Evolutionary conservation across 2,888 invertebrate species (phyloP).

Genomic region (Agonopterix alstromeriana): DNA sequence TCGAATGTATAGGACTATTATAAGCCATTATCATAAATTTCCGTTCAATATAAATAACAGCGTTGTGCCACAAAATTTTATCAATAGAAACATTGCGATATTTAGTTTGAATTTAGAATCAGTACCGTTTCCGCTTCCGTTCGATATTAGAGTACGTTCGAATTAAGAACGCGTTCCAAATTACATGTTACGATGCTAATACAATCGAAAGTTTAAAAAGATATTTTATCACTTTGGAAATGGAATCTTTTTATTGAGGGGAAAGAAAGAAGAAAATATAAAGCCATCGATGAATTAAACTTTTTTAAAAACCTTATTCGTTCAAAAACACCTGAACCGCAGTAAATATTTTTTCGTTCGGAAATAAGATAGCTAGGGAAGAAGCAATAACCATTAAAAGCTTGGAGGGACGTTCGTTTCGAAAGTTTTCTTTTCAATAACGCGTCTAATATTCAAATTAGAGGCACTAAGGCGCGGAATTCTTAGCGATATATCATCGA

Average conservation of each 20-base stretch:
- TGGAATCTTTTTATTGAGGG: no score
- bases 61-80: constrained; percentile 63
- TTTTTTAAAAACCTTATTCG: constrained; percentile 4
- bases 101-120: constrained; percentile 74
- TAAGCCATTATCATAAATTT: constrained; percentile 65
- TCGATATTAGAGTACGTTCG: constrained; percentile 64
- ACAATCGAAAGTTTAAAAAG: constrained; percentile 5
- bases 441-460: constrained; percentile 76
- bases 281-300: not conserved
- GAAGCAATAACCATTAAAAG: constrained; percentile 72
- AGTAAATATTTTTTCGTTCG: constrained; percentile 29
- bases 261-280: not conserved
- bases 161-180: constrained; percentile 66
- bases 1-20: constrained; percentile 31
- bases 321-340: constrained; percentile 37
- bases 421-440: constrained; percentile 75
- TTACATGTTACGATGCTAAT: constrained; percentile 45
- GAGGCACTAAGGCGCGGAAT: constrained; percentile 65
- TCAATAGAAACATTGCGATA: constrained; percentile 71
- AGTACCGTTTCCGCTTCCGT: constrained; percentile 75
- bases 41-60: constrained; percentile 66
- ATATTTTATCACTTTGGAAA: not conserved
- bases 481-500: constrained; percentile 68
- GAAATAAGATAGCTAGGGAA: constrained; percentile 44
- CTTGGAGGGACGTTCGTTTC: constrained; percentile 56